These are phyloP conservation scores for Phaetusa simplex DNA, from an alignment of 2,113 vertebrate species.

Conservation along the genomic window DNA sequence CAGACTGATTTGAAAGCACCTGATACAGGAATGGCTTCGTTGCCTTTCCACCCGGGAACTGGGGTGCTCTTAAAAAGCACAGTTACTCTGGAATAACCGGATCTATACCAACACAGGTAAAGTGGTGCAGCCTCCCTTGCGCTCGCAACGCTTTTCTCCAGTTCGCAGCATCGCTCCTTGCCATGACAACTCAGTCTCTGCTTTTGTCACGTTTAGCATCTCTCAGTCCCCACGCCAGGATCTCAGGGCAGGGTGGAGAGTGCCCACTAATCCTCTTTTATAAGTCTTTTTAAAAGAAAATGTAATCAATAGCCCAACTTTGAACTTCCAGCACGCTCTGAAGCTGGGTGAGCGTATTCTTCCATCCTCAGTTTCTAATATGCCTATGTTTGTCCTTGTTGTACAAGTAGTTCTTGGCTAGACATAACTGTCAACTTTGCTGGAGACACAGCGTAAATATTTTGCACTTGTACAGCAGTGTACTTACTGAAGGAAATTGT, in stretches of 20 bases:
- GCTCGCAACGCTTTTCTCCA: neutral
- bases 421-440: conserved; percentile 4
- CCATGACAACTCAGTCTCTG: neutral
- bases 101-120: neutral
- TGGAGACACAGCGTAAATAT: conserved; percentile 35
- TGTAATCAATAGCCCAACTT: neutral
- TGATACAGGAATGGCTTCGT: neutral
- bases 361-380: neutral
- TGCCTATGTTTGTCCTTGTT: conserved; percentile 16
- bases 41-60: neutral
- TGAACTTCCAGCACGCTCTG: neutral
- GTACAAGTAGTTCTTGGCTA: neutral
- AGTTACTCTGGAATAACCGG: neutral
- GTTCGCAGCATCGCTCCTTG: neutral
- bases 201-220: neutral
- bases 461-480: conserved; percentile 2
- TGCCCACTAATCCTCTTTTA: neutral
- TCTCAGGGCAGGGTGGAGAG: neutral
- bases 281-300: neutral
- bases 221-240: neutral
- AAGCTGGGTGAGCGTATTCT: neutral
- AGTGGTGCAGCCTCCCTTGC: fast-evolving
- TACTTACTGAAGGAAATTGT: neutral
- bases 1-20: neutral
- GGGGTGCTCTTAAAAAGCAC: neutral